Conservation (phyloP, 2,797 vertebrate genomes). For the Phataginus tricuspis region DNA sequence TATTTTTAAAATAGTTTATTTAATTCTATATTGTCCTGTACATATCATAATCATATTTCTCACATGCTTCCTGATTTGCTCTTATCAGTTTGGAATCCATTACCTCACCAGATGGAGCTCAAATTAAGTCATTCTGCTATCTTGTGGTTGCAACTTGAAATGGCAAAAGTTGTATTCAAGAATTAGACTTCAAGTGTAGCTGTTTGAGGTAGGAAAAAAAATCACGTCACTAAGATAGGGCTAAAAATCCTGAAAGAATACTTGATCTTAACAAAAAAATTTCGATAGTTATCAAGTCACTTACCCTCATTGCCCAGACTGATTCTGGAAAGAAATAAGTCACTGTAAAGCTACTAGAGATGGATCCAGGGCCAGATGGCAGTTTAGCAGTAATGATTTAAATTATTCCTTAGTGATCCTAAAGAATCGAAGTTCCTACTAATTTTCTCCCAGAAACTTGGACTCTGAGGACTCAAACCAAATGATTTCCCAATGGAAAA, state of each 20-base stretch:
- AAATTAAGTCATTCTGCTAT: conserved; percentile 84
- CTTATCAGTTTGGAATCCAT: conserved; percentile 40
- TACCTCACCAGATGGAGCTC: background rate
- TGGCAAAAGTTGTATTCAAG: conserved; percentile 27
- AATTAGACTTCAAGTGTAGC: background rate
- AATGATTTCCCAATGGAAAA: background rate
- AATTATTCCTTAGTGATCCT: background rate
- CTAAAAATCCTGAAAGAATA: background rate
- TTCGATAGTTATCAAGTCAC: conserved; percentile 12
- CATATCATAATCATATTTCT: conserved; percentile 31
- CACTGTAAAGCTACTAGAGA: background rate
- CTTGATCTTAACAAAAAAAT: conserved; percentile 16
- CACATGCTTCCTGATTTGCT: conserved; percentile 32
- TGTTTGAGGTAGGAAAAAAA: background rate
- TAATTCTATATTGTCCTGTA: background rate
- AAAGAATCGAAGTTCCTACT: background rate
- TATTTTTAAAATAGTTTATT: background rate
- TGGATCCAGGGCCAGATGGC: background rate
- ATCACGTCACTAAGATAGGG: background rate
- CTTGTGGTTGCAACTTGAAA: conserved; percentile 83
- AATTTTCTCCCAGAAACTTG: background rate
- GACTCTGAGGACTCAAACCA: background rate
- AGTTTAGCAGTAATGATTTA: background rate
- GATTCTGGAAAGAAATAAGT: background rate
- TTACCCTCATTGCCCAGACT: background rate